Evolutionary conservation across 2,888 invertebrate species (phyloP).

Genomic region (Poecilus cupreus): DNA sequence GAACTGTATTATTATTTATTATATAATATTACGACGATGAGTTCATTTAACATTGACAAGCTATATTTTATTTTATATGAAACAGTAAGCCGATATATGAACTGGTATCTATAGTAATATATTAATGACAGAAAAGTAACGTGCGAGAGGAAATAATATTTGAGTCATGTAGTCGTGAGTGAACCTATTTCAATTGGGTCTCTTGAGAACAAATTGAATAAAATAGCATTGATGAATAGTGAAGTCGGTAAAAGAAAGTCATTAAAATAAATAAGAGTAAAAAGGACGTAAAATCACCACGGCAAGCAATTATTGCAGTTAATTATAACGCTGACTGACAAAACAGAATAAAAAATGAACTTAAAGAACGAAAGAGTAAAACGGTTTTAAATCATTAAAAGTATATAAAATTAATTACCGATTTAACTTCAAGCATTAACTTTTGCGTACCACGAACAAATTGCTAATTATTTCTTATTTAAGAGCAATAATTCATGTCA

Average conservation of each 20-base stretch:
- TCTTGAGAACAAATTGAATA: not conserved
- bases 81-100: too few species aligned
- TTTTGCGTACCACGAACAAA: conserved; percentile 11
- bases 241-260: not conserved
- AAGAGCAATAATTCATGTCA: conserved; percentile 8
- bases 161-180: too few species aligned
- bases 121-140: too few species aligned
- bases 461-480: conserved; percentile 31
- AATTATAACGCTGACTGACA: conserved; percentile 20
- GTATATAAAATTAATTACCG: conserved; percentile 40
- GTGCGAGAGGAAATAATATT: too few species aligned
- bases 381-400: conserved; percentile 41
- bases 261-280: not conserved
- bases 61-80: too few species aligned
- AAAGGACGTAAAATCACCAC: conserved; percentile 2
- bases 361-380: not conserved
- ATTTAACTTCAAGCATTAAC: conserved; percentile 9
- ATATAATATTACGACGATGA: too few species aligned
- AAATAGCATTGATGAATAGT: not conserved
- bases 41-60: too few species aligned
- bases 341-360: not conserved
- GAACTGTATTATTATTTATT: too few species aligned
- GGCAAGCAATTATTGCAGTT: conserved; percentile 12
- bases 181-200: too few species aligned
- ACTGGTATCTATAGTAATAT: too few species aligned